phyloP scores from a whole-genome alignment of 2,888 invertebrate species.

The Dendrolimus pini region DNA sequence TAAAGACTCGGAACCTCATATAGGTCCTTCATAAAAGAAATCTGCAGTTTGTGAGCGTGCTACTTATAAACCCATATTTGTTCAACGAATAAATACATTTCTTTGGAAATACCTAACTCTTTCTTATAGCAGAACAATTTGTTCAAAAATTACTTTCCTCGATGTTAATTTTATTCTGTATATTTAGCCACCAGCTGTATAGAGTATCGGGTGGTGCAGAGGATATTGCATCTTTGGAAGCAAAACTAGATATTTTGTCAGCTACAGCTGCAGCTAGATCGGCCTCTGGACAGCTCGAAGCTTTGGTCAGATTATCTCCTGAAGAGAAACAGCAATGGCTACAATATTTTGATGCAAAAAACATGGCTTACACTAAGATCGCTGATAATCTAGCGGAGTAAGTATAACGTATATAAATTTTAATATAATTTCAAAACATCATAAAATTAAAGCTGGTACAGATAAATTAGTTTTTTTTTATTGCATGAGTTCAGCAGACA shows the following conservation, averaged over 20 bases:
- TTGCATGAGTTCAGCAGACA: no score
- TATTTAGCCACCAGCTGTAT: slow-evolving; percentile 50
- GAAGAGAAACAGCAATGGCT: slow-evolving; percentile 50
- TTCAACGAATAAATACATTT: no score
- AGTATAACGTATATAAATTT: slow-evolving; percentile 16
- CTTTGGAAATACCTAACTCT: no score
- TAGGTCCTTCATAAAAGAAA: no score
- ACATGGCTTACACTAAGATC: slow-evolving; percentile 40
- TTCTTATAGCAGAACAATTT: no score
- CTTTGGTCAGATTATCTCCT: slow-evolving; percentile 47
- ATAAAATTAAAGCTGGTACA: no score
- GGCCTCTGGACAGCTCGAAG: slow-evolving; percentile 40
- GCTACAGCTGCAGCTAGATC: slow-evolving; percentile 38
- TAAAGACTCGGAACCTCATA: no score
- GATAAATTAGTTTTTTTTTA: no score
- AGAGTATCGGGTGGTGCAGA: slow-evolving; percentile 41
- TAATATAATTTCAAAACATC: slow-evolving; percentile 4
- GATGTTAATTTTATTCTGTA: background rate
- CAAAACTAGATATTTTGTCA: slow-evolving; percentile 42
- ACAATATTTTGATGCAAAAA: slow-evolving; percentile 37
- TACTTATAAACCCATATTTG: no score
- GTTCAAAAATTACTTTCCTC: no score
- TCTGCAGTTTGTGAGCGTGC: no score
- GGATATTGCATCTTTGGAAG: slow-evolving; percentile 39
- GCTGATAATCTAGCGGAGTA: slow-evolving; percentile 57